Conservation (phyloP, 2,797 vertebrate genomes). For the Brotula barbata region DNA sequence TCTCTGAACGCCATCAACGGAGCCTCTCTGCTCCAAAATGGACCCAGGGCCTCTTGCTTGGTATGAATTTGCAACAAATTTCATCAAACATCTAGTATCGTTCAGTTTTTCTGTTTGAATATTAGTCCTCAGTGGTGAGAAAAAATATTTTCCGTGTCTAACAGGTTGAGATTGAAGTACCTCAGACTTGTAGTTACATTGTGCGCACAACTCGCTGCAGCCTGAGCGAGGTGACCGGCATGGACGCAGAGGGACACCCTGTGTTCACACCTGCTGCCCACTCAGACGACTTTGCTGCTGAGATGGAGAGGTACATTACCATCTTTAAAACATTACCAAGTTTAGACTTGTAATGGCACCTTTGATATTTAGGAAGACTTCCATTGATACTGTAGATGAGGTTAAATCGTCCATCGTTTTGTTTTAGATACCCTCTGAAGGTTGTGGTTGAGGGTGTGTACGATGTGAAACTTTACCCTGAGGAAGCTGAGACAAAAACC, state of each 20-base stretch:
- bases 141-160: constrained; percentile 3
- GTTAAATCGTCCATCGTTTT: not conserved
- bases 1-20: constrained; percentile 84
- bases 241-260: constrained; percentile 76
- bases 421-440: constrained; percentile 76
- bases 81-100: not conserved
- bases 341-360: not conserved
- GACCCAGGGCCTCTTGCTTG: constrained; percentile 88
- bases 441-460: constrained; percentile 78
- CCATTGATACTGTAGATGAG: not conserved
- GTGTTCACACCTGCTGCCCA: constrained; percentile 78
- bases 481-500: constrained; percentile 84
- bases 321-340: not conserved
- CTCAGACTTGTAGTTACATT: constrained; percentile 85
- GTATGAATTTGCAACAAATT: constrained; percentile 54
- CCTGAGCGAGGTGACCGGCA: constrained; percentile 82
- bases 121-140: not conserved
- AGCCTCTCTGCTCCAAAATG: constrained; percentile 80
- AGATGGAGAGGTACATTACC: constrained; percentile 87
- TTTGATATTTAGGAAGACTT: not conserved
- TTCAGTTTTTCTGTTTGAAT: not conserved
- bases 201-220: constrained; percentile 84
- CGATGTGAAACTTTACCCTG: constrained; percentile 85
- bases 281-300: constrained; percentile 85
- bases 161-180: constrained; percentile 93